Evolutionary conservation across 1,140 invertebrate species (phyloP), one percentile per base, ranked within the genome.

Genomic region (Bombus waltoni): DNA sequence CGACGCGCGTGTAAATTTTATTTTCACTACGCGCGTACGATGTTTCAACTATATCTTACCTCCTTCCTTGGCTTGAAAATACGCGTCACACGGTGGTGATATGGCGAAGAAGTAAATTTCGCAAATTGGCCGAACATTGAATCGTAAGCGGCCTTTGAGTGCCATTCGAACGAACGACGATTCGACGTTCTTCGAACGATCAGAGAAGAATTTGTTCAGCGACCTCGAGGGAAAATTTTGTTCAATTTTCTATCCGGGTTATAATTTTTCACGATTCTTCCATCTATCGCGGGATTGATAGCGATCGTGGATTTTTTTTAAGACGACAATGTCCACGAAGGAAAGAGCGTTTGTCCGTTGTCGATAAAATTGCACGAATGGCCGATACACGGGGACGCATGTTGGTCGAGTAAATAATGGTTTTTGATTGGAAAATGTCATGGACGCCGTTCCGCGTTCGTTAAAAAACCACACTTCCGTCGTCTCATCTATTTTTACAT

Each of bases 361-460:
- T 35, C 65, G n/a, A 40, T 53, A 44, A 42, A 57, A 42, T 81
- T 53, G 6, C 25, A 40, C 6, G 32, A 22, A 38, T 25, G 9
- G 3, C 3, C 66, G 66, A 68, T 35, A 68, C 35, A 10, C 1
- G 35, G 22, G 1, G 42, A 44, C 22, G 62, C 72, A 57, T 59
- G 15, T 47, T 13, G n/a, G 18, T 66, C 71, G 81, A 68, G 76
- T 86, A 89, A 89, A 89, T 89, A 89, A 89, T 42, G 66, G 79
- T 40, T 70, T 70, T 77, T 78, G 79, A 59, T 42, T 47, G 22
- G 65, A 62, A 57, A 11, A 57, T 73, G 74, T 78, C 66, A 38
- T 71, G 82, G 75, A 73, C 73, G 72, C 68, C n/a, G 77, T 59
- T 88, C 76, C 73, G 74, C 25, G 77, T 77, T 53, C 74, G 66